Evolutionary conservation across 2,113 vertebrate species (phyloP), one percentile per base, ranked within the genome.

Genomic region (Gopherus flavomarginatus): DNA sequence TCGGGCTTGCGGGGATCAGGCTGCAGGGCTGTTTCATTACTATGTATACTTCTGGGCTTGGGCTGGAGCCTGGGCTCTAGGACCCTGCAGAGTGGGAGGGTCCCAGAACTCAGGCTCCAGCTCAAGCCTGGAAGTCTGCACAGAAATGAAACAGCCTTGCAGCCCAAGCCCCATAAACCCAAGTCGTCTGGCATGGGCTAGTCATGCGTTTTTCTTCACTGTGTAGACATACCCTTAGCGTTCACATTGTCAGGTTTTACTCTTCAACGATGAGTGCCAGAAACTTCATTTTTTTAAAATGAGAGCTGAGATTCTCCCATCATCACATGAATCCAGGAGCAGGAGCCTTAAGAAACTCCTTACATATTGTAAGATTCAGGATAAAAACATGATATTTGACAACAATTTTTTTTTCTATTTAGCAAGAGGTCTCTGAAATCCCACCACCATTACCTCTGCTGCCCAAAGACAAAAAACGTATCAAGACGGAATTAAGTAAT

Each of bases 361-460:
- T 16, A 5, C 10, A 52, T 85, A 65, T 79, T 91, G 83, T 31
- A 94, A 93, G 90, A 83, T 19, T 90, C 62, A 87, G 44, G n/a
- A 54, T 93, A 87, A 85, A 91, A 93, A 88, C 52, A 88, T 89
- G 14, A 54, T 81, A 78, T 95, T 96, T 97, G 96, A 86, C 87
- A 91, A 79, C 57, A 52, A 8, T 10, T 57, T 56, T 21, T 84
- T 92, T 91, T 87, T 59, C 78, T 56, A 77, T 72, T 85, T 85
- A 85, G 65, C 83, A 93, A 93, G 95, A 96, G 88, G 92, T 87
- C 97, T 29, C 69, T 83, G 75, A 87, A 95, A 97, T 94, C 86
- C 57, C 35, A 79, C 87, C 96, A 77, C 90, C 93, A 94, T 57
- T 97, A 38, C 79, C 96, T 94, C 69, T 4, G 19, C 54, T 85